Base-by-base conservation (phyloP, 2,113 vertebrate species). In the Nettapus auritus region DNA sequence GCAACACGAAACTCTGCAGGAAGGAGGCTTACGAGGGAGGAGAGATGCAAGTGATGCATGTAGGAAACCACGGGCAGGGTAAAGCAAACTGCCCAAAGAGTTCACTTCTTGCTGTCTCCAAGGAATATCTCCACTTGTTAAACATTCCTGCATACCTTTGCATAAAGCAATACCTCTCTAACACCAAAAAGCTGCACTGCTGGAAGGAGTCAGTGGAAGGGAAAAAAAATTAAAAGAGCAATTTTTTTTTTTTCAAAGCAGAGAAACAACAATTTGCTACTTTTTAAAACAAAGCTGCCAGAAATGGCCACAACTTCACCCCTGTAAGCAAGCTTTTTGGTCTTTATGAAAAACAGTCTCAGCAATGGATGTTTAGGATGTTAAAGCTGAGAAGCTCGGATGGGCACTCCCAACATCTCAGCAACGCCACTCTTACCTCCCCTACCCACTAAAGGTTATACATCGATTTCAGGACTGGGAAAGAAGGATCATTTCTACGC, bases 1-100 rank as follows among this genome's bases (percentile, higher is more conserved):
- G 13, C 44, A 3, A 2, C n/a, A 6, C 3, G 0, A 73, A 83
- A 63, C 23, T 21, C 20, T 4, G 50, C 1, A 0, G 4, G 60
- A 36, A 83, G 75, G 48, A 88, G 44, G 34, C 50, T 80, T 11
- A 36, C 1, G 1, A 44, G 44, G 46, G 52, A 14, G 80, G 78
- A 18, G 29, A 4, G 4, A 20, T 5, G 33, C 23, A 3, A 57
- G 69, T 0, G 3, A 21, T 6, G 38, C 62, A 1, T 21, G 1
- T 26, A 69, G 67, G 50, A 62, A 80, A 36, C 44, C 29, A 3
- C 40, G 28, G 62, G 36, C 36, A 29, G 26, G 36, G 62, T 19
- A 40, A 63, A 6, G 4, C 52, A 23, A 59, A 63, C 55, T 0
- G 14, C 20, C 31, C 6, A 1, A 4, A 0, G 0, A 57, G 29